Base-by-base conservation (phyloP, 2,888 invertebrate species). In the Mycalesis mineus region DNA sequence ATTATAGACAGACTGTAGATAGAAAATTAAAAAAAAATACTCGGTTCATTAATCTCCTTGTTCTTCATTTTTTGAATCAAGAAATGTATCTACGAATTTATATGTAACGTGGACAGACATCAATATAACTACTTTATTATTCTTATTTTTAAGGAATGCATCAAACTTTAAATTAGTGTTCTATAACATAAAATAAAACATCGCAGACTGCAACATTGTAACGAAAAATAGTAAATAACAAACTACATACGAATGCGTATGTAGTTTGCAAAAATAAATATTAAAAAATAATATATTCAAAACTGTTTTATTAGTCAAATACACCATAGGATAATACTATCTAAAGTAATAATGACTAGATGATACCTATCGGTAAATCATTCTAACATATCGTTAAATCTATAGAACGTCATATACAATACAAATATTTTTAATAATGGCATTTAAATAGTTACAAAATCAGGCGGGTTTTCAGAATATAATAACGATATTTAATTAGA, bases 291-390 rank as follows among this genome's bases (percentile, higher is more conserved):
- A n/a, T 6, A 48, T 17, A 15, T 36, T 42, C 41, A 57, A 28
- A 55, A 33, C 45, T 58, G 7, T 49, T 58, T 53, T 49, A 55
- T 42, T 55, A 58, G 42, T 58, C 52, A 53, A 42, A 42, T 58
- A 61, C 29, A 37, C 37, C 37, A 45, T 53, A 51, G 14, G 31
- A 51, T 44, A 57, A 17, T 33, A 47, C 45, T 52, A 61, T 31
- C 37, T 61, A 48, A 52, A 55, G 39, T 61, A 58, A 61, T 57
- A 62, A 60, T 62, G 62, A 62, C 62, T 62, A 62, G 62, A 62
- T 55, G 62, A 62, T 55, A 31, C 36, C 52, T 58, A 58, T 58
- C 52, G 52, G 60, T 55, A 55, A 53, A 45, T 44, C 52, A 52
- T 52, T 52, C 52, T 62, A 59, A 49, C 51, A 59, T 47, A 56